Evolutionary conservation across 2,113 vertebrate genomes (phyloP), one percentile per base, ranked within the genome.

Genomic region (Aptenodytes patagonicus): DNA sequence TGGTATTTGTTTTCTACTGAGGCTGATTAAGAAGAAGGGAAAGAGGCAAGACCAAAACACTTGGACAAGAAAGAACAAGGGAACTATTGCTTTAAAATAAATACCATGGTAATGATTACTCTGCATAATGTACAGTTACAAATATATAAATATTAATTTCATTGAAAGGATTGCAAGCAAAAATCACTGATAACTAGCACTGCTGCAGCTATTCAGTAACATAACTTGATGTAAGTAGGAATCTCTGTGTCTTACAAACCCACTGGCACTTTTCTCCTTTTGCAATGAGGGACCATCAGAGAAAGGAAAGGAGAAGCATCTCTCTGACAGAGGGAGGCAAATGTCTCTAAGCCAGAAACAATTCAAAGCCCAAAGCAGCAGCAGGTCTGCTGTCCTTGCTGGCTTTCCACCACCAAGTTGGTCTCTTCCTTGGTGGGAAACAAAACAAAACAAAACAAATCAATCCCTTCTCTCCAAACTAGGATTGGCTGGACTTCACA

Each of bases 101-200:
- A 97, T 96, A 97, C 83, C 92, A 57, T 4, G 51, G 89, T 68
- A 97, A 88, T 58, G 91, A 95, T 91, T 91, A 87, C 93, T 94
- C 94, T 94, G 89, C 58, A 86, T 93, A 95, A 94, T 91, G 94
- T 97, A 95, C 94, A 97, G 54, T 91, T 95, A 97, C 93, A 95
- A 91, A 97, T 91, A 97, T 80, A 97, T 97, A 96, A 97, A 97
- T 95, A 97, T 84, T 87, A 36, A 92, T 94, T 82, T 87, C 81
- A 91, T 58, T 40, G 81, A n/a, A 72, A 92, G 77, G 89, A 79
- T n/a, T 82, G 87, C 93, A 94, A 96, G 93, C 91, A 89, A 79
- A 77, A 82, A 15, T 80, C 89, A 93, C 78, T 54, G 93, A 12
- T 76, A 76, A 82, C 70, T 73, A 83, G 83, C 68, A 80, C 95